A percentile compares a stretch with the other conserved stretches of the same genome.
These are phyloP conservation scores for Drosophila tripunctata DNA, from an alignment of 2,888 invertebrate genomes.

Conservation along the genomic window DNA sequence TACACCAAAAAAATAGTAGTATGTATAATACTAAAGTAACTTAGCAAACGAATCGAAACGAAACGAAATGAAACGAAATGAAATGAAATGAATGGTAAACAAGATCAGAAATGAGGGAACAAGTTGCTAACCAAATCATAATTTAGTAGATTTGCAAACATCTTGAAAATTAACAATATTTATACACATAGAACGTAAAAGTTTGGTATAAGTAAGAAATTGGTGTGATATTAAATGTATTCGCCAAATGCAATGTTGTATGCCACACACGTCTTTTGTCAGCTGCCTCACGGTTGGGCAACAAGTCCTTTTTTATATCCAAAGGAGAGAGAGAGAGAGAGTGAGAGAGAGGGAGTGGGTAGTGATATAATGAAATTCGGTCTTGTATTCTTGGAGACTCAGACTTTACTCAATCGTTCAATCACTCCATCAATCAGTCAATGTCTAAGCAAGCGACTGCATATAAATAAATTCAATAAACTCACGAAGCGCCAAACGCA, in stretches of 20 bases:
- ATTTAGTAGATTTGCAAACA: slow-evolving; percentile 15
- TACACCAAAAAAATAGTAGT: not conserved
- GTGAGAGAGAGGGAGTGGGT: not conserved
- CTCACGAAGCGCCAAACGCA: slow-evolving; percentile 42
- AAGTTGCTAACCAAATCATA: not conserved
- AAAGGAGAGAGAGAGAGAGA: not conserved
- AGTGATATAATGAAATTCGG: slow-evolving; percentile 28
- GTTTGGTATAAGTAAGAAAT: not conserved
- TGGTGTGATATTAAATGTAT: not conserved
- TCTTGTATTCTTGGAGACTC: slow-evolving; percentile 14
- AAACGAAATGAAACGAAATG: not conserved
- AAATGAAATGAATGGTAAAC: not conserved
- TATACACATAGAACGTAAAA: not conserved
- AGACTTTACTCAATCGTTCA: slow-evolving; percentile 42
- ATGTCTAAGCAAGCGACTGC: slow-evolving; percentile 60
- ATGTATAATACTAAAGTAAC: too few relatives aligned
- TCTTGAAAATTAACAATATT: not conserved
- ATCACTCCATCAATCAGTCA: slow-evolving; percentile 57
- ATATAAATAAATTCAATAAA: slow-evolving; percentile 77
- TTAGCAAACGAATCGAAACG: slow-evolving; percentile 1
- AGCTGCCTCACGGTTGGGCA: not conserved
- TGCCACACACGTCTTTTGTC: slow-evolving; percentile 17
- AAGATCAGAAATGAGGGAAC: not conserved
- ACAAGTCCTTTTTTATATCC: not conserved
- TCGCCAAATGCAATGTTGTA: slow-evolving; percentile 19